Conservation (phyloP, 2,888 invertebrate genomes). For the Ptychoptera contaminata region DNA sequence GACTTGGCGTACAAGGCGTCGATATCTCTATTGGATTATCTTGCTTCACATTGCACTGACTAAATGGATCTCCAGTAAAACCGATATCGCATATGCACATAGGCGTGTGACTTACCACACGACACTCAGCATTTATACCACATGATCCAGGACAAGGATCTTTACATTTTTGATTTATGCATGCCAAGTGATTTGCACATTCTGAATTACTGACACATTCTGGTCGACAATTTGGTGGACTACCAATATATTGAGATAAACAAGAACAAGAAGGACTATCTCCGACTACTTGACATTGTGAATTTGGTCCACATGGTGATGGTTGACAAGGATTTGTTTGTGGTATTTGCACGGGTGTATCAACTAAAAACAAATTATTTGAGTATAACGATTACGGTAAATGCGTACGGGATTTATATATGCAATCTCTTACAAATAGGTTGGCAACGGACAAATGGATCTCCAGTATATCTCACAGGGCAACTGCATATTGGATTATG, state of each 20-base stretch:
- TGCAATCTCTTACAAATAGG: conserved; percentile 36
- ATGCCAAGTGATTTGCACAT: conserved; percentile 49
- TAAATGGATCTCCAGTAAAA: conserved; percentile 27
- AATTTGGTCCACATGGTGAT: conserved; percentile 37
- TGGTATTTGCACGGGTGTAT: conserved; percentile 15
- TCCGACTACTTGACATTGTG: conserved; percentile 37
- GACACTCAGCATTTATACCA: conserved; percentile 54
- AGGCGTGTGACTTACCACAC: conserved; percentile 61
- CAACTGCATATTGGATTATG: conserved; percentile 70
- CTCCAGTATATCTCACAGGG: conserved; percentile 47
- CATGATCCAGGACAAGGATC: conserved; percentile 61
- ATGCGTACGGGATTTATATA: background rate
- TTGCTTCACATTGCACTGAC: conserved; percentile 10
- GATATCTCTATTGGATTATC: conserved; percentile 25
- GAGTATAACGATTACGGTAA: background rate
- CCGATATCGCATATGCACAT: conserved; percentile 51
- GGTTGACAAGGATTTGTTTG: conserved; percentile 32
- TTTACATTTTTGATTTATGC: conserved; percentile 55
- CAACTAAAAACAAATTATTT: conserved; percentile 15
- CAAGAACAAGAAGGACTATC: conserved; percentile 61
- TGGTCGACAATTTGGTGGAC: conserved; percentile 53
- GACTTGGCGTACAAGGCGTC: conserved; percentile 57
- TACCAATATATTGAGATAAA: conserved; percentile 44
- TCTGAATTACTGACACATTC: conserved; percentile 66
- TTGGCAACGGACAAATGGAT: conserved; percentile 56